Base-by-base conservation (phyloP, 2,113 vertebrate genomes). In the Vidua macroura region DNA sequence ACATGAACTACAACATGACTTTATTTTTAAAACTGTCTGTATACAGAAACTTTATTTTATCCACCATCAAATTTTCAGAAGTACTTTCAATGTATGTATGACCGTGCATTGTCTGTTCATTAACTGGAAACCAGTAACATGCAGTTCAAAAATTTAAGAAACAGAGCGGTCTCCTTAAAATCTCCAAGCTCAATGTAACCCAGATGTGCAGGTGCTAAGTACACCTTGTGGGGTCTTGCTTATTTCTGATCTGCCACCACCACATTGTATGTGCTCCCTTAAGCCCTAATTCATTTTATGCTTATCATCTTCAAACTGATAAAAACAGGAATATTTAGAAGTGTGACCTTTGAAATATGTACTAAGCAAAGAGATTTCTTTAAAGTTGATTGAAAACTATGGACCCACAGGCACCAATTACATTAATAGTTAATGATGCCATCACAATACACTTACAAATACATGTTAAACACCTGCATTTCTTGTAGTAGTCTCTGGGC, bases 1-100 rank as follows among this genome's bases (percentile, higher is more conserved):
- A 88, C 90, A 20, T 67, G 82, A 96, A 86, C 79, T 86, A 86
- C 75, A 92, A 67, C 73, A 46, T 68, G 33, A 93, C 93, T 93
- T 96, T 96, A 88, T 96, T 96, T 96, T 96, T 94, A 66, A 93
- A 93, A 90, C 90, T 86, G 11, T 89, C 90, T 96, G 94, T 91
- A 75, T 93, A 87, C 81, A 94, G 89, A 93, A 95, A 92, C 86
- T 83, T 95, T 91, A 93, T 95, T 95, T 90, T 89, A 78, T 79
- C 90, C 73, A 76, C 43, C 58, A 35, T 76, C 55, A 66, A 18
- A 84, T 72, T 93, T 93, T 94, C 84, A 93, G 30, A 92, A 90
- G 86, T 91, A 52, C 72, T 87, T 91, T 44, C 39, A 63, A 4
- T 58, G 92, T 94, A 43, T 88, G 44, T 94, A n/a, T 73, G 83